Base-by-base conservation (phyloP, 2,888 invertebrate species). In the Lycocerus yunnanus region DNA sequence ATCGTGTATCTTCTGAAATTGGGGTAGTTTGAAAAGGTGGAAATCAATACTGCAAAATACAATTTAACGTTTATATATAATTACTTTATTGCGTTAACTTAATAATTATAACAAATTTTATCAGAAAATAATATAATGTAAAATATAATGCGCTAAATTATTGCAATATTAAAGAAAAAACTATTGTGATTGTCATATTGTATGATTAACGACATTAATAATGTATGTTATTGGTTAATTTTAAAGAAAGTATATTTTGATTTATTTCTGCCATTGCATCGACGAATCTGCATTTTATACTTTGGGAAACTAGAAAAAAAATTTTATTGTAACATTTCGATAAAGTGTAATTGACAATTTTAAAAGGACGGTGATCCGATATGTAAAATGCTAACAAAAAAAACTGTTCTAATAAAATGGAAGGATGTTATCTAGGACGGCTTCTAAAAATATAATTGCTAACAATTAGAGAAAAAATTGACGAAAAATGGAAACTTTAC, bases 341-440 rank as follows among this genome's bases (percentile, higher is more conserved):
- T 24, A 10, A 15, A 15, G 14, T 66, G 59, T 75, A 75, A 75
- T 75, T 75, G 75, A 75, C 75, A 61, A 73, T 73, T 65, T 63
- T 18, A 72, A 69, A 70, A 68, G 75, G 75, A 75, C 75, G 75
- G 75, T 68, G 20, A 63, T 70, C 67, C 75, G 75, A 75, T 75
- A 75, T 75, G 75, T 75, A 16, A 58, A 75, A 67, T 9, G 21
- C 21, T 65, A 75, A 71, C 43, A 20, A 21, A 68, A 69, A 59
- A 58, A 65, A 63, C 63, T 61, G 60, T 69, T 63, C 69, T 58
- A 27, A 14, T 70, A 74, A 68, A 21, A 14, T 71, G 71, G 74
- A 74, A 74, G 74, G 71, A 68, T 68, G 20, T 43, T 63, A 71
- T 68, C 70, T 70, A 67, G 75, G 75, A 75, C 75, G 75, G 75